Base-by-base conservation (phyloP, 2,797 vertebrate species). In the Bradypus variegatus region DNA sequence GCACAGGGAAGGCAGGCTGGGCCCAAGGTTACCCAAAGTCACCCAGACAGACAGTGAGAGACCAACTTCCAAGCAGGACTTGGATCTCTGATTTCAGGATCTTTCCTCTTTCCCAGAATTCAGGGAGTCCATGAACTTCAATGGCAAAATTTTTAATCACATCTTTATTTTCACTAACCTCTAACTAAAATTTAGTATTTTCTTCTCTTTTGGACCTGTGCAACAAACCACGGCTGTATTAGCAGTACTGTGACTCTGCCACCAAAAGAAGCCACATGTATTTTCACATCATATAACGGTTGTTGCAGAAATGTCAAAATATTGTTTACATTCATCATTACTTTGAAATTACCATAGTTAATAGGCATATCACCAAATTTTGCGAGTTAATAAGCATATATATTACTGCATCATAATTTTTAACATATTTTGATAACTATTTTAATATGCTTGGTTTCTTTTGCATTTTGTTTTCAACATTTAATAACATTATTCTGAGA, bases 251-350 rank as follows among this genome's bases (percentile, higher is more conserved):
- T 7, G 41, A 92, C 70, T 89, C 16, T 70, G 55, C 72, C 60
- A 69, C 55, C 60, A 76, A 67, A 84, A 94, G 64, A 92, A 92
- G 86, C 53, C 82, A 55, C 76, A 38, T n/a, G 50, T 89, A 87
- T 86, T 94, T 94, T 94, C 87, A 67, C 45, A 64, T 50, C 80
- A 86, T n/a, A 0, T 45, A 67, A 89, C 18, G 45, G 64, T 75
- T 78, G 19, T 10, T 86, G 41, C 64, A 55, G 50, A 93, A 82
- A 75, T 67, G 64, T 84, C 93, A 93, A 93, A 93, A 90, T 79
- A 93, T 29, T 73, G n/a, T 85, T 79, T 76, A 85, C 8, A 58
- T 29, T 92, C 87, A 78, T 91, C 80, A 27, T 79, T 18, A 48
- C 12, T 70, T 88, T 78, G 72, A 88, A 86, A 89, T 93, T n/a